Evolutionary conservation across 2,888 invertebrate genomes (phyloP), one percentile per base, ranked within the genome.

Genomic region (Bugula neritina): DNA sequence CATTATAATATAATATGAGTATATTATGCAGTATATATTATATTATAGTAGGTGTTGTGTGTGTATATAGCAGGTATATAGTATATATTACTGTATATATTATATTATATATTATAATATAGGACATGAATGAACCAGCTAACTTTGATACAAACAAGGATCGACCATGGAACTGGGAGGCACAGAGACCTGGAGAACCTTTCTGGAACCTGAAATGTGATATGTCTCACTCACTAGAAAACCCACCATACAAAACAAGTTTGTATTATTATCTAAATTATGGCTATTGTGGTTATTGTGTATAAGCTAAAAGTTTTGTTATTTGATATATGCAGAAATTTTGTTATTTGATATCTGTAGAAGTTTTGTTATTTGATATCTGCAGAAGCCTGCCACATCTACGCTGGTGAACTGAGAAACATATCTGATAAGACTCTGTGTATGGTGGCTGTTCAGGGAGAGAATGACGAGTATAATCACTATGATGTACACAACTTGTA

Each of bases 401-500:
- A 63, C n/a, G 31, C 63, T 31, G 31, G 31, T 13, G 63, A 63
- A 5, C 34, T 63, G 63, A 63, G 70, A 23, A 43, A 70, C 70
- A 17, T 70, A 34, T 78, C 81, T 1, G 80, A 80, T 72, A 82
- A 81, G 73, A 82, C 82, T 0, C 72, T 81, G 13, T 82, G 82
- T 75, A 77, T 82, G 80, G 52, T 52, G 5, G 70, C 29, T 13
- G 74, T 77, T 21, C 77, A 78, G 0, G 80, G 80, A 69, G 75
- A 78, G 21, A 71, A 73, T 17, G 75, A 74, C 0, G 71, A 74
- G 54, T 80, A 80, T 74, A 75, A 57, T 35, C 93, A 93, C 82
- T 91, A 90, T 80, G 87, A 93, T 82, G 84, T 91, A 57, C 93
- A 94, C 83, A 92, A 91, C 85, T 80, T 92, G 74, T 92, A 90